Base-by-base conservation (phyloP, 2,113 vertebrate genomes). In the Egretta garzetta region DNA sequence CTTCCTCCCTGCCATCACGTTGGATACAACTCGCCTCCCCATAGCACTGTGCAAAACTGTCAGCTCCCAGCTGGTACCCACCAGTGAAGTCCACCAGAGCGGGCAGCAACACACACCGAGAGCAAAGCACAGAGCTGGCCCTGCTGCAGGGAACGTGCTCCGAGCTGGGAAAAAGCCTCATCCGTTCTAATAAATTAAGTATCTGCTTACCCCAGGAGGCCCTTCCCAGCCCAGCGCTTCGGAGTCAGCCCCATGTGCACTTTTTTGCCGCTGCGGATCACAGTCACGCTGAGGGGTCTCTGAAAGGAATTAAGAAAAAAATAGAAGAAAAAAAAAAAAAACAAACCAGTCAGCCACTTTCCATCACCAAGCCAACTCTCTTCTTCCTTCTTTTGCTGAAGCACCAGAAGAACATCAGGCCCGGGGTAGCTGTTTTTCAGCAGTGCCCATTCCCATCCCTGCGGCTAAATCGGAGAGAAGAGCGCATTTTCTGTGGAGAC, bases 151-250 rank as follows among this genome's bases (percentile, higher is more conserved):
- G 26, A 55, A 67, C 0, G 0, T 20, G 60, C 45, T 70, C 81
- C 1, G 14, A 82, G 73, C 43, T 37, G 76, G 5, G 4, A 1
- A 5, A 55, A 70, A 74, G 60, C 27, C 35, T 55, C 60, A 49
- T 5, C 41, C 10, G 0, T 13, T 23, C 30, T 2, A 18, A 14
- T 3, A 35, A 35, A n/a, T 1, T 19, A 33, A 68, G 39, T 0
- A 24, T 32, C 49, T 85, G 76, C 93, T 96, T 97, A 99, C 99
- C 99, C 99, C 80, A 99, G 98, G 68, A 99, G 98, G 47, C 99
- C 99, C 96, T 99, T 99, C 83, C 99, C 99, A 0, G 98, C 98
- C 99, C 99, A 99, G 75, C 98, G 98, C 91, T 98, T 98, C 0
- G 99, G 99, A 26, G 98, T 99, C 71, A 99, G 98, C 32, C 98